Conservation (phyloP, 2,888 invertebrate species). For the Nebria salina region DNA sequence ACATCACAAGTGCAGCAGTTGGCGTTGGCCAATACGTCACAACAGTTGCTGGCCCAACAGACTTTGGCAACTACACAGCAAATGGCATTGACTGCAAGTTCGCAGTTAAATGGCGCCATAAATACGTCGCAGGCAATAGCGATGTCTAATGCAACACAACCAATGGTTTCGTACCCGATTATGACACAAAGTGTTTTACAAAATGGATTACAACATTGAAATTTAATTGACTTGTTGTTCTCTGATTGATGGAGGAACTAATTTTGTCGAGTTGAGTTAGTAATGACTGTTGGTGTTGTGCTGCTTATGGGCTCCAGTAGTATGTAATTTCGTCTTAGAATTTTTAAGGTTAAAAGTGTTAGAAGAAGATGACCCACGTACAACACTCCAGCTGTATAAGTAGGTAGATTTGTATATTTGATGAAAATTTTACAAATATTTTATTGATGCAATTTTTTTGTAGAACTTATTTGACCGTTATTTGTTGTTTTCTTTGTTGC, state of each 20-base stretch:
- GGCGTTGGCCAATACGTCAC: conserved; percentile 56
- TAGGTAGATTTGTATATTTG: background rate
- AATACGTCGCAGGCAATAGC: conserved; percentile 66
- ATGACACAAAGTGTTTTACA: conserved; percentile 69
- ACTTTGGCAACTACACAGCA: conserved; percentile 57
- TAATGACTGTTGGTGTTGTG: background rate
- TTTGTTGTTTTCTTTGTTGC: background rate
- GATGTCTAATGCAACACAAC: conserved; percentile 70
- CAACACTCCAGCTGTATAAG: background rate
- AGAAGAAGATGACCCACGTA: background rate
- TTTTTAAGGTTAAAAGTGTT: background rate
- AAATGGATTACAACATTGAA: conserved; percentile 45
- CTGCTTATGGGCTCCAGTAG: background rate
- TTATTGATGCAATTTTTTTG: background rate
- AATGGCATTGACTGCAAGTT: conserved; percentile 56
- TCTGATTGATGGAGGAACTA: background rate
- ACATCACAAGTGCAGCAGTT: conserved; percentile 57
- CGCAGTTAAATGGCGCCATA: conserved; percentile 60
- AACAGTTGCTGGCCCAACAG: conserved; percentile 55
- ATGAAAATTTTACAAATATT: background rate
- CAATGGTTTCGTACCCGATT: conserved; percentile 73
- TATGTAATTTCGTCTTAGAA: background rate
- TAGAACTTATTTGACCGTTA: background rate
- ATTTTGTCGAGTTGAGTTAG: too few relatives aligned
- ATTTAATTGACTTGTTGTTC: background rate